Conservation (phyloP, 2,797 vertebrate species). For the Phrynocephalus vlangalii region DNA sequence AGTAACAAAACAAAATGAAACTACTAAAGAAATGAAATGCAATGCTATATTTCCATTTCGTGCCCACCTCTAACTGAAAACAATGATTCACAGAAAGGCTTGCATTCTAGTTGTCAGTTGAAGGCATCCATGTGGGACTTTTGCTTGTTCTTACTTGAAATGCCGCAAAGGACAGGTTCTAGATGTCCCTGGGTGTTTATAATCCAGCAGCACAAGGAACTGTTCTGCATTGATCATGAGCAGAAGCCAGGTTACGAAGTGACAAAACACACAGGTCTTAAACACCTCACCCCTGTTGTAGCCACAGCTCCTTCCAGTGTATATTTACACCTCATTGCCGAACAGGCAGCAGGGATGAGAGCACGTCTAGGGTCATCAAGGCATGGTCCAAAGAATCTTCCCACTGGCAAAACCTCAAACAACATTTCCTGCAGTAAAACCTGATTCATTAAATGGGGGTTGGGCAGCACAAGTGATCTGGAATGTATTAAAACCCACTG, state of each 20-base stretch:
- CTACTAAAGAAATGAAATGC: no score
- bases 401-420: conserved; percentile 56
- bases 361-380: conserved; percentile 3
- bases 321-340: conserved; percentile 34
- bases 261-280: conserved; percentile 44
- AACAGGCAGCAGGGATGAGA: conserved; percentile 8
- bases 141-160: background rate
- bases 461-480: conserved; percentile 60
- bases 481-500: conserved; percentile 65
- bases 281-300: background rate
- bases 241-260: conserved; percentile 37
- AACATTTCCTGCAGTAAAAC: conserved; percentile 38
- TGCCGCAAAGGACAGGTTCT: background rate
- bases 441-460: conserved; percentile 59
- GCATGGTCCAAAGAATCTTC: conserved; percentile 25
- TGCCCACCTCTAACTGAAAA: background rate
- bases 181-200: background rate
- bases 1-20: no score
- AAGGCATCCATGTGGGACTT: background rate
- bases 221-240: background rate
- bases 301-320: background rate
- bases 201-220: background rate
- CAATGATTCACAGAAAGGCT: background rate
- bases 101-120: background rate
- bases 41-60: no score